A percentile compares a stretch with the other conserved stretches of the same genome.
Conservation (phyloP, 2,888 invertebrate genomes). For the Uropetala carovei region DNA sequence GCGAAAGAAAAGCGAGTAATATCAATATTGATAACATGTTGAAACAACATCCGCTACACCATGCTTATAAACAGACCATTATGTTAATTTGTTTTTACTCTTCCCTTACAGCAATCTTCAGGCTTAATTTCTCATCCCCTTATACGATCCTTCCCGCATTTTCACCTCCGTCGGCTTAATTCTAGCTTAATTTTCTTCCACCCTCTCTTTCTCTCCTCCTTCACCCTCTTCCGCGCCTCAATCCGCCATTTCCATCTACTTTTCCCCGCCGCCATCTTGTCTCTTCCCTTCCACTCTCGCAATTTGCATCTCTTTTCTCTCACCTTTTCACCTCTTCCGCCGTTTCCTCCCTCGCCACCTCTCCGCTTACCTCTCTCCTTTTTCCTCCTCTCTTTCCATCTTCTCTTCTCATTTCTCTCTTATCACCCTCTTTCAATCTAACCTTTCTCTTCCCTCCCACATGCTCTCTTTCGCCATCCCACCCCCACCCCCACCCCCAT, state of each 20-base stretch:
- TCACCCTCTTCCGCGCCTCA: neutral
- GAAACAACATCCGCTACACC: too few relatives aligned
- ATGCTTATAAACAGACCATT: too few relatives aligned
- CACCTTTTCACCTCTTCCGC: neutral
- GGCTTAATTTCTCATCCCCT: too few relatives aligned
- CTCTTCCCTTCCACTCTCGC: neutral
- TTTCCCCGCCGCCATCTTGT: neutral
- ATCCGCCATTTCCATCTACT: neutral
- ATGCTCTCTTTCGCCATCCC: neutral
- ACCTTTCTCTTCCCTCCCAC: neutral
- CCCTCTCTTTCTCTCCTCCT: neutral
- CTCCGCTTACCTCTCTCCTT: neutral
- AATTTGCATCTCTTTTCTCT: neutral
- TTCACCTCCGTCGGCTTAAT: too few relatives aligned
- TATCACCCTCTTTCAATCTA: neutral
- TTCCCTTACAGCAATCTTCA: too few relatives aligned
- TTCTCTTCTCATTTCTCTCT: neutral
- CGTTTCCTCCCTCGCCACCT: slow-evolving; percentile 9
- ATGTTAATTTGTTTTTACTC: too few relatives aligned
- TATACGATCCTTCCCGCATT: too few relatives aligned
- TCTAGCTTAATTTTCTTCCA: too few relatives aligned
- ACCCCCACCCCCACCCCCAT: slow-evolving; percentile 14
- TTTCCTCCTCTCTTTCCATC: neutral
- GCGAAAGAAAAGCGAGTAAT: too few relatives aligned
- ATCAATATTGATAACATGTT: too few relatives aligned